Percentiles rank a stretch among this genome's conserved stretches.
Conservation (phyloP, 23 tunicate species). For the Halocynthia roretzi region DNA sequence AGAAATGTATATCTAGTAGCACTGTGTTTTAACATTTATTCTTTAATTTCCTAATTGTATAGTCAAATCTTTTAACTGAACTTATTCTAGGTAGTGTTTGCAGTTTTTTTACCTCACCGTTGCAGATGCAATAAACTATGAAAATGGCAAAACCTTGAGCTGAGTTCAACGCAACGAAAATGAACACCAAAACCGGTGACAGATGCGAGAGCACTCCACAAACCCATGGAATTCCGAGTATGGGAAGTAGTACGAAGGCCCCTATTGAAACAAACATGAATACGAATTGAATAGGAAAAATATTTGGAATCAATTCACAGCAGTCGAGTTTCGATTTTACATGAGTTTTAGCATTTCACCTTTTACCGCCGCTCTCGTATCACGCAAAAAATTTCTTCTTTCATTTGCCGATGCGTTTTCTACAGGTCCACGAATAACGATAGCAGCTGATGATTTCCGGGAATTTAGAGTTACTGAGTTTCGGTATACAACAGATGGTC, state of each 20-base stretch:
- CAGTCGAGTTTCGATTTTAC: too few relatives aligned
- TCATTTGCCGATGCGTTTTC: background rate
- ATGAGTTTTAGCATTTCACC: conserved; percentile 15
- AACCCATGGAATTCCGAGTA: conserved; percentile 81
- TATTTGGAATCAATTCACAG: too few relatives aligned
- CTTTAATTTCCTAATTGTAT: background rate
- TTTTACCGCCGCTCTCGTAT: conserved; percentile 60
- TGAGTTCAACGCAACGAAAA: conserved; percentile 60
- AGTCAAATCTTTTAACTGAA: background rate
- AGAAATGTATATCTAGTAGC: background rate
- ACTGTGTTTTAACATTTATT: background rate
- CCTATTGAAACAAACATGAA: conserved; percentile 19
- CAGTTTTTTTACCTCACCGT: conserved; percentile 57
- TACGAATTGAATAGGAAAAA: too few relatives aligned
- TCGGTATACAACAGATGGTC: conserved; percentile 13
- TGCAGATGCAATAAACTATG: conserved; percentile 61
- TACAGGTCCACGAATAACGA: too few relatives aligned
- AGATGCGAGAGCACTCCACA: conserved; percentile 43
- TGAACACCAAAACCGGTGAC: conserved; percentile 33
- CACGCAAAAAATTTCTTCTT: conserved; percentile 23
- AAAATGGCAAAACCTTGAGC: conserved; percentile 73
- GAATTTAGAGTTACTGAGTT: background rate
- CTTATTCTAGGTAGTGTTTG: too few relatives aligned
- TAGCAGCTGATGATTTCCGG: too few relatives aligned
- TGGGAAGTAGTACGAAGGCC: conserved; percentile 60